phyloP scores from a whole-genome alignment of 1,140 invertebrate species.

The Drosophila simulans region DNA sequence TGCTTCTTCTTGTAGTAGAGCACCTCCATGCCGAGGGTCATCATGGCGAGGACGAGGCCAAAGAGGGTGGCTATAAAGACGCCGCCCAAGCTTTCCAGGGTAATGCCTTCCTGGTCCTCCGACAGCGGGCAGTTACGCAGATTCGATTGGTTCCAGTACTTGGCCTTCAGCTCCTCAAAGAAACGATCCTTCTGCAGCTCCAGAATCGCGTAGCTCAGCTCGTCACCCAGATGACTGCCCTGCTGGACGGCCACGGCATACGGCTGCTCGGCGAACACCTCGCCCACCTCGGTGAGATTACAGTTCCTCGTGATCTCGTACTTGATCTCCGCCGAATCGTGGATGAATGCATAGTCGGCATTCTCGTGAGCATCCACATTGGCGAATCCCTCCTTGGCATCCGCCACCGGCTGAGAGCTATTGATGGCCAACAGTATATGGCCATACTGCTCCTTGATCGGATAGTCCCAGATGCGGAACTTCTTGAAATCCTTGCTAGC shows the following conservation, averaged over 20 bases:
- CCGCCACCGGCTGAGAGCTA: constrained; percentile 89
- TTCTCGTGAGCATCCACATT: constrained; percentile 91
- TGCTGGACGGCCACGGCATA: constrained; percentile 95
- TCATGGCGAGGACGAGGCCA: constrained; percentile 92
- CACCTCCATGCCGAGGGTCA: constrained; percentile 92
- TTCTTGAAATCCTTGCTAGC: constrained; percentile 87
- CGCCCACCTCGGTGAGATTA: constrained; percentile 94
- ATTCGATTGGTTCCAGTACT: constrained; percentile 93
- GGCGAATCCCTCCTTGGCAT: constrained; percentile 89
- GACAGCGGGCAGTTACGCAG: constrained; percentile 88
- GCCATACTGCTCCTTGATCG: constrained; percentile 95
- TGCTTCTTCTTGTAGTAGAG: constrained; percentile 89
- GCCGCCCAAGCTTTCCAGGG: constrained; percentile 93
- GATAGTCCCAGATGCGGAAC: constrained; percentile 95
- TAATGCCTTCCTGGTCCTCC: constrained; percentile 94
- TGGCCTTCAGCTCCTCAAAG: constrained; percentile 90
- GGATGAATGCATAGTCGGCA: constrained; percentile 95
- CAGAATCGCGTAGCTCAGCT: constrained; percentile 91
- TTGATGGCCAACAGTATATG: constrained; percentile 94
- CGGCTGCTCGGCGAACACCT: constrained; percentile 94
- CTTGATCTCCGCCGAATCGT: constrained; percentile 93
- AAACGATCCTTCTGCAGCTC: constrained; percentile 94
- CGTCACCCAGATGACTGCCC: constrained; percentile 90
- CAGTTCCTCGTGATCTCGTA: constrained; percentile 93
- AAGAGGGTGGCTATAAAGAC: constrained; percentile 95